Percentiles rank a stretch among this genome's conserved stretches.
These are phyloP conservation scores for Oscheius sp. DNA, from an alignment of 2,888 invertebrate species.

Conservation along the genomic window DNA sequence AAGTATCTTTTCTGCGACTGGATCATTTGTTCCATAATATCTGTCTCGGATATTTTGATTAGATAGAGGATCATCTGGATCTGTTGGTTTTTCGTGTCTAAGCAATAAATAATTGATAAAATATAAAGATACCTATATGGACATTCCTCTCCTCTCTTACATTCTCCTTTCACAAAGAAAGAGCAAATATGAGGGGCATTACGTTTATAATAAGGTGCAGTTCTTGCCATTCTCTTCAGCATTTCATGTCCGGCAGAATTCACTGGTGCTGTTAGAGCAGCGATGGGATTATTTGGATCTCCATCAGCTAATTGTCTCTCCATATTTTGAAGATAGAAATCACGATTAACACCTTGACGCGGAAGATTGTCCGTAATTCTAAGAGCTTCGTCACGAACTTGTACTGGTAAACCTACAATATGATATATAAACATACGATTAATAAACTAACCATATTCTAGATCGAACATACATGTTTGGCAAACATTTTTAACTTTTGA, in stretches of 20 bases:
- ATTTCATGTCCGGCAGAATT: conserved; percentile 48
- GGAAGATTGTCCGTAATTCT: conserved; percentile 90
- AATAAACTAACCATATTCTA: conserved; percentile 81
- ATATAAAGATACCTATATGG: conserved; percentile 78
- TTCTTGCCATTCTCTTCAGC: conserved; percentile 78
- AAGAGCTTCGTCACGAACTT: conserved; percentile 87
- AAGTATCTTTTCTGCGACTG: conserved; percentile 91
- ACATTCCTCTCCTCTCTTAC: conserved; percentile 93
- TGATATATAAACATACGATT: neutral
- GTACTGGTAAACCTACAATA: conserved; percentile 75
- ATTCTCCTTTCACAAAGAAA: conserved; percentile 98
- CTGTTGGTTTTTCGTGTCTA: conserved; percentile 92
- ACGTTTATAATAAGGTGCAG: conserved; percentile 92
- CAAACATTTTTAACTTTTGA: conserved; percentile 93
- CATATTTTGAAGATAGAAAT: conserved; percentile 71
- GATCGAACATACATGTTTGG: conserved; percentile 90
- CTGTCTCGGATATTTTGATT: conserved; percentile 93
- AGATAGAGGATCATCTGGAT: conserved; percentile 93
- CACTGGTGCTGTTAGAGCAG: conserved; percentile 72
- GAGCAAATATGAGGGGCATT: conserved; percentile 95
- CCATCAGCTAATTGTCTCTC: conserved; percentile 69
- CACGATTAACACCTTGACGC: conserved; percentile 91
- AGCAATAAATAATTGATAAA: neutral
- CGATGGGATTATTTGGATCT: conserved; percentile 73
- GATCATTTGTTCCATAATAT: conserved; percentile 93